phyloP scores from a whole-genome alignment of 2,797 vertebrate genomes.

The Holocentrus rufus region DNA sequence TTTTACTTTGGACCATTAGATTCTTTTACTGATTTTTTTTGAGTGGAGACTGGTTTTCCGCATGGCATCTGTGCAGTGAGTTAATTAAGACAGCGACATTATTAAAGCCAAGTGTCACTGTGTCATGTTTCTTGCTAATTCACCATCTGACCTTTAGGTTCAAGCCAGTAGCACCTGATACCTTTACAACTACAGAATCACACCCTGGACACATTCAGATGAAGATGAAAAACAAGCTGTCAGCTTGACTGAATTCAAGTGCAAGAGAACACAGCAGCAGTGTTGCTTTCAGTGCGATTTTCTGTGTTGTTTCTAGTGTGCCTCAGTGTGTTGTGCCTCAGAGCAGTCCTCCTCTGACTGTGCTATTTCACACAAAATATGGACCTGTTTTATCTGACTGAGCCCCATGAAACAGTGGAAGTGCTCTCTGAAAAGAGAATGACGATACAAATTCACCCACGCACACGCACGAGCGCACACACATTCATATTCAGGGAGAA shows the following conservation, averaged over 20 bases:
- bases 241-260: slow-evolving; percentile 5
- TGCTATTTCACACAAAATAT: slow-evolving; percentile 13
- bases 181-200: slow-evolving; percentile 41
- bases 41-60: slow-evolving; percentile 53
- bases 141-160: slow-evolving; percentile 71
- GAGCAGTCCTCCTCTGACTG: slow-evolving; percentile 1
- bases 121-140: slow-evolving; percentile 75
- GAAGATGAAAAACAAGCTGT: slow-evolving; percentile 12
- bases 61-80: slow-evolving; percentile 60
- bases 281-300: not conserved
- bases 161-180: slow-evolving; percentile 59
- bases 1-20: slow-evolving; percentile 72
- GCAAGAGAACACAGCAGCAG: not conserved
- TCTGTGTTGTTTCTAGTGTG: slow-evolving; percentile 1
- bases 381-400: slow-evolving; percentile 13
- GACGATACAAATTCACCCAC: slow-evolving; percentile 20
- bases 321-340: not conserved
- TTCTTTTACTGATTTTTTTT: slow-evolving; percentile 56
- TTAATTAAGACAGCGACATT: slow-evolving; percentile 80
- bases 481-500: not conserved
- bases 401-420: slow-evolving; percentile 5
- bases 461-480: not conserved
- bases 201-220: slow-evolving; percentile 21
- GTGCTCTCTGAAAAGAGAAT: slow-evolving; percentile 31
- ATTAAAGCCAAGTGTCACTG: slow-evolving; percentile 68